Evolutionary conservation across 2,888 invertebrate genomes (phyloP).

Genomic region (Apantesis nais): DNA sequence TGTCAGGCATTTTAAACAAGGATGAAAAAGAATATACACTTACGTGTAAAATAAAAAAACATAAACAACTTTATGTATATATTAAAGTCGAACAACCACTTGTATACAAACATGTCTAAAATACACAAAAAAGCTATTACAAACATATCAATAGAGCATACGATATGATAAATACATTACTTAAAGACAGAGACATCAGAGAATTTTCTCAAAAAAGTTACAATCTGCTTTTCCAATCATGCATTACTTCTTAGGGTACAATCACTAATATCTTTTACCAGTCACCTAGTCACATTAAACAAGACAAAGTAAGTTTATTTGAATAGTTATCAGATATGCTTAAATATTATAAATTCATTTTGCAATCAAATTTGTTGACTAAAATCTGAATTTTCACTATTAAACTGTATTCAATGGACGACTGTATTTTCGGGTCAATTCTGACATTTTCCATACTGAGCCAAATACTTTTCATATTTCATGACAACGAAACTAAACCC

Average conservation of each 20-base stretch:
- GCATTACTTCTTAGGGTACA: not conserved
- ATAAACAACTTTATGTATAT: conserved; percentile 23
- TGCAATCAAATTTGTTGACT: not conserved
- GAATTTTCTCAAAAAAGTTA: not conserved
- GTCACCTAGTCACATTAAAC: not conserved
- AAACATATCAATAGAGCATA: conserved; percentile 23
- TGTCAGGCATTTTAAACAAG: too few relatives aligned
- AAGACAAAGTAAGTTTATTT: not conserved
- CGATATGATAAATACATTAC: conserved; percentile 30
- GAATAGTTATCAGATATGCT: not conserved
- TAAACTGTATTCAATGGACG: not conserved
- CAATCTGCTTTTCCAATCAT: not conserved
- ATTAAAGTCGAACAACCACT: conserved; percentile 16
- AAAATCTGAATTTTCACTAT: not conserved
- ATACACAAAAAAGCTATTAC: conserved; percentile 28
- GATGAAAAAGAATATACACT: not conserved
- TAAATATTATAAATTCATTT: not conserved
- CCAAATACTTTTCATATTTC: not conserved
- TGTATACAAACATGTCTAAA: conserved; percentile 37
- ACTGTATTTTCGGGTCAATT: too few relatives aligned
- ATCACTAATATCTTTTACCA: not conserved
- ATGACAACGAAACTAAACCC: not conserved
- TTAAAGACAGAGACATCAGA: not conserved
- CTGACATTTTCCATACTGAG: not conserved
- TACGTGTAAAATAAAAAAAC: not conserved